Evolutionary conservation across 2,113 vertebrate species (phyloP), one percentile per base, ranked within the genome.

Genomic region (Terrapene triunguis): DNA sequence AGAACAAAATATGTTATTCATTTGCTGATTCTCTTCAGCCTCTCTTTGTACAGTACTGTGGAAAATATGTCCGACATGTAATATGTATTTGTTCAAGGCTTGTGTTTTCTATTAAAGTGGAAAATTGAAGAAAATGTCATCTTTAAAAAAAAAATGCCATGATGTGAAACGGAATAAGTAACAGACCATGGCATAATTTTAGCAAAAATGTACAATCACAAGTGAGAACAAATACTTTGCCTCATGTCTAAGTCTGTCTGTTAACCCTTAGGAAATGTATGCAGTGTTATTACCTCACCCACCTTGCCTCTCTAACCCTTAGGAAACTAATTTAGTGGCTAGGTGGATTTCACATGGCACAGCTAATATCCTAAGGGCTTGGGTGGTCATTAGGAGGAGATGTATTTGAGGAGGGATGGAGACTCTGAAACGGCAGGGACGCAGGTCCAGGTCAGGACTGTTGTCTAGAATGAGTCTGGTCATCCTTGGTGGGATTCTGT

Each of bases 71-170:
- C 16, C n/a, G 76, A 92, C 81, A 82, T 13, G 83, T 85, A 91
- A 51, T 87, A 74, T 2, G 5, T 1, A 92, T 96, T 90, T 93
- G 74, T 86, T 88, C 93, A 93, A 53, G 32, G 48, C 50, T 84
- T 8, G 1, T 89, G 78, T 35, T 88, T 92, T 89, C 44, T 25
- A 84, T 27, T 32, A 65, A 87, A 92, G 88, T 54, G 12, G 81
- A 94, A 91, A 95, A 95, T 48, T 89, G 85, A 94, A 88, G 89
- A 94, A 91, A 95, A 88, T 47, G 24, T 47, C 4, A 92, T 74
- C 94, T 65, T 53, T 54, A 3, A 53, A 53, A 83, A 91, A 91
- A 88, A 76, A 95, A 5, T 89, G 55, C 44, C 80, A 59, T 3
- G 38, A 91, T 83, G 57, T 91, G 65, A 88, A 93, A 92, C 38